Conservation (phyloP, 2,113 vertebrate genomes). For the Lanius collurio region DNA sequence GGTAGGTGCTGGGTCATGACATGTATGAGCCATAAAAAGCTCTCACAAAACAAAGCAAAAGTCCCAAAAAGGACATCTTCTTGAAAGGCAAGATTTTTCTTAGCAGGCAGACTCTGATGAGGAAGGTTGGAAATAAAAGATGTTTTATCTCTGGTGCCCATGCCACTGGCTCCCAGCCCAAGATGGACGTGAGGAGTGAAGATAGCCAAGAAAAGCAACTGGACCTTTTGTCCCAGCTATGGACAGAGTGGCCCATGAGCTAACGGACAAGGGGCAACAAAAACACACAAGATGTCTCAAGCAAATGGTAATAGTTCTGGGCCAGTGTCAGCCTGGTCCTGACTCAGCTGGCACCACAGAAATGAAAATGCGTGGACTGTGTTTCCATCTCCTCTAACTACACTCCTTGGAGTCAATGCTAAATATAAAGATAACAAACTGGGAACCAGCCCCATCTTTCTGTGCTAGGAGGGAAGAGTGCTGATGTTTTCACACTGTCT, state of each 20-base stretch:
- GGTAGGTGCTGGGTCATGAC: not conserved
- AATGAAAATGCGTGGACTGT: not conserved
- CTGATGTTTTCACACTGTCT: not conserved
- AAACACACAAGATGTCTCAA: not conserved
- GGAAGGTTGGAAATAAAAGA: not conserved
- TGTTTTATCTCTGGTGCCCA: not conserved
- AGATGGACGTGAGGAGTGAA: not conserved
- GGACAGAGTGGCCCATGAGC: not conserved
- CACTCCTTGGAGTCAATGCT: not conserved
- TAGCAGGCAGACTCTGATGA: not conserved
- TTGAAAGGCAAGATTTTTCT: not conserved
- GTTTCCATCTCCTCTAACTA: not conserved
- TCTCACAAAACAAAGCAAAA: not conserved
- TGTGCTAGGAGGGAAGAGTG: not conserved
- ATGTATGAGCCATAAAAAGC: not conserved
- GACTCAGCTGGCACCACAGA: not conserved
- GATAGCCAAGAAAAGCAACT: not conserved
- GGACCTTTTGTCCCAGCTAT: not conserved
- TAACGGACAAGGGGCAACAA: not conserved
- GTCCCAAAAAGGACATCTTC: not conserved
- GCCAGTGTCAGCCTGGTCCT: not conserved
- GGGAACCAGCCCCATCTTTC: not conserved
- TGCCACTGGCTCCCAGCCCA: not conserved
- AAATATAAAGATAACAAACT: not conserved
- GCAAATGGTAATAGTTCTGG: not conserved